Base-by-base conservation (phyloP, 2,888 invertebrate genomes). In the Tineola bisselliella region DNA sequence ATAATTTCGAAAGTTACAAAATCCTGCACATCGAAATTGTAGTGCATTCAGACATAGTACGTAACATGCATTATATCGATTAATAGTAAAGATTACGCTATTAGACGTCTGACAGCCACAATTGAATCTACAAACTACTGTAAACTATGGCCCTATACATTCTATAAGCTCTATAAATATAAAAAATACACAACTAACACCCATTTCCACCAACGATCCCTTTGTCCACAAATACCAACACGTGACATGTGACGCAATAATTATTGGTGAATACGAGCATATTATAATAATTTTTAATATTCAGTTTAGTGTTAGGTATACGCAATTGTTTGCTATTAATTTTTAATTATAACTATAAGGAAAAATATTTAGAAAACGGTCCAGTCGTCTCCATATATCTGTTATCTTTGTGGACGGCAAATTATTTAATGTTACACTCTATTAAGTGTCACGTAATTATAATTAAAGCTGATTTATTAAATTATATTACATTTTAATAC, bases 91-190 rank as follows among this genome's bases (percentile, higher is more conserved):
- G n/a, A n/a, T n/a, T n/a, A 13, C 48, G 17, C 48, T 48, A 15
- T 8, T 25, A 3, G 48, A 3, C 15, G 48, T 13, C 61, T 33
- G 17, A 8, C 59, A 12, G 33, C 38, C 38, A 59, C 59, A 44
- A 44, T n/a, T n/a, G 15, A 25, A 13, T 30, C 38, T 38, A 3
- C 38, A 38, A 38, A 6, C 10, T 6, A 3, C 8, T 15, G 2
- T 48, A 54, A 19, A 6, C 30, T 60, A 59, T 72, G 69, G 79
- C 79, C 81, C 87, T 86, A 86, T 74, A 66, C 81, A 73, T 71
- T 71, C 86, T 86, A 86, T 86, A 87, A 87, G 86, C 86, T 87
- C 87, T 84, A 86, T 13, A 77, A 75, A 12, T 77, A 82, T 80
- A 83, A 79, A 81, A n/a, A 74, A 73, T 77, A 77, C 19, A 38